Percentiles rank a stretch among this genome's conserved stretches.
phyloP scores from a whole-genome alignment of 2,888 invertebrate genomes.

The Drosophila diplacantha region DNA sequence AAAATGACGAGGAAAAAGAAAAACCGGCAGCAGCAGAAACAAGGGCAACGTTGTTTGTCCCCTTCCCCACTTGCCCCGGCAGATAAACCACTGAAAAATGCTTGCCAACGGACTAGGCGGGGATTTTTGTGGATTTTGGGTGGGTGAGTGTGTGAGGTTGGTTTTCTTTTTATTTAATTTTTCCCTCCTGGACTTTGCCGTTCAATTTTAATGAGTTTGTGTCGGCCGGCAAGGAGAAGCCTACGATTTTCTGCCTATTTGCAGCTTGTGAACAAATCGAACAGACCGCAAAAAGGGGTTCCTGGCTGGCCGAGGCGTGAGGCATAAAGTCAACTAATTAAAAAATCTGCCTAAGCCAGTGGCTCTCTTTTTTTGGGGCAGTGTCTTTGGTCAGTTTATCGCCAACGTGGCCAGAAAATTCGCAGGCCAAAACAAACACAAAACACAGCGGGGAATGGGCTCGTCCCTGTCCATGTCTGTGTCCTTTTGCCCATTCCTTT shows the following conservation, averaged over 20 bases:
- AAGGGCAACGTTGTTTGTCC: constrained; percentile 27
- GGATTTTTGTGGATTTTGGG: constrained; percentile 32
- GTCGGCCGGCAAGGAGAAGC: constrained; percentile 14
- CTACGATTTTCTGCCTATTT: constrained; percentile 37
- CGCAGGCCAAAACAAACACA: constrained; percentile 30
- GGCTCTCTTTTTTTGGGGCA: not conserved
- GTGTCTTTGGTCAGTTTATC: constrained; percentile 29
- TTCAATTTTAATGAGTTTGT: constrained; percentile 57
- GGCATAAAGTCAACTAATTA: constrained; percentile 50
- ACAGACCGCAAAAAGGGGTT: constrained; percentile 1
- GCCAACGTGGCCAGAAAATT: constrained; percentile 25
- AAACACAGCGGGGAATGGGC: not conserved
- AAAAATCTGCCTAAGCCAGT: constrained; percentile 35
- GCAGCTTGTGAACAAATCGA: constrained; percentile 34
- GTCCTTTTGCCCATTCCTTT: constrained; percentile 2
- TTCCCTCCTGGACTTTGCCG: constrained; percentile 11
- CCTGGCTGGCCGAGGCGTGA: constrained; percentile 8
- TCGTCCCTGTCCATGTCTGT: not conserved
- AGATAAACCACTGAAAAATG: constrained; percentile 42
- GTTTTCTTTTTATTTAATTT: constrained; percentile 16
- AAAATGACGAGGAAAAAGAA: constrained; percentile 10
- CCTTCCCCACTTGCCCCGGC: not conserved
- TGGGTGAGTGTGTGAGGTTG: not conserved
- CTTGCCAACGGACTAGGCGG: constrained; percentile 34
- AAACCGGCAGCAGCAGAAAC: constrained; percentile 19